Evolutionary conservation across 1,140 invertebrate genomes (phyloP).

Genomic region (Pogonus chalceus): DNA sequence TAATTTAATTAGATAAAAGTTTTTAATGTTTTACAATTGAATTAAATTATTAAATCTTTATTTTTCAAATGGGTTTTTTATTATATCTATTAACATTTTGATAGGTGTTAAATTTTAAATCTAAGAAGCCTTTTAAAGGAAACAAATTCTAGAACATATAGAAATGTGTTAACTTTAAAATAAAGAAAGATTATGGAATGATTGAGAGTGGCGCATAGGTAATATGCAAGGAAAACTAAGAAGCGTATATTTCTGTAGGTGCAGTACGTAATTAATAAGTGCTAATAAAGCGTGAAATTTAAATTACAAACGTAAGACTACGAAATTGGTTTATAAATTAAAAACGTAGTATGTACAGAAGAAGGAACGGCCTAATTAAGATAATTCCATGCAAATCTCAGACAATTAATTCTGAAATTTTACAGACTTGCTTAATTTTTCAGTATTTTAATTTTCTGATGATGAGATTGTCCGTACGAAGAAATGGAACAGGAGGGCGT

Average conservation of each 20-base stretch:
- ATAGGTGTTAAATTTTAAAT: too few relatives aligned
- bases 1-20: too few relatives aligned
- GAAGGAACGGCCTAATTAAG: conserved; percentile 15
- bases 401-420: conserved; percentile 20
- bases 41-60: too few relatives aligned
- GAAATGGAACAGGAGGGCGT: background rate
- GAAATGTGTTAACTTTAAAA: too few relatives aligned
- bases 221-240: too few relatives aligned
- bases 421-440: conserved; percentile 16
- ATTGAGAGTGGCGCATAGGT: background rate
- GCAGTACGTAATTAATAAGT: background rate
- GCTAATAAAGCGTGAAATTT: conserved; percentile 4
- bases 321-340: conserved; percentile 4
- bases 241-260: background rate
- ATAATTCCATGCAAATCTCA: conserved; percentile 22
- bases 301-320: background rate
- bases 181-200: too few relatives aligned
- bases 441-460: conserved; percentile 17
- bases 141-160: too few relatives aligned
- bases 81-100: too few relatives aligned
- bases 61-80: too few relatives aligned
- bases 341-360: background rate
- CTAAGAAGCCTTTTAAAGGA: too few relatives aligned
- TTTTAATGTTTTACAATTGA: too few relatives aligned
- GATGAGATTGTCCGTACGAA: conserved; percentile 18